Evolutionary conservation across 2,113 vertebrate species (phyloP).

Genomic region (Poecile atricapillus): DNA sequence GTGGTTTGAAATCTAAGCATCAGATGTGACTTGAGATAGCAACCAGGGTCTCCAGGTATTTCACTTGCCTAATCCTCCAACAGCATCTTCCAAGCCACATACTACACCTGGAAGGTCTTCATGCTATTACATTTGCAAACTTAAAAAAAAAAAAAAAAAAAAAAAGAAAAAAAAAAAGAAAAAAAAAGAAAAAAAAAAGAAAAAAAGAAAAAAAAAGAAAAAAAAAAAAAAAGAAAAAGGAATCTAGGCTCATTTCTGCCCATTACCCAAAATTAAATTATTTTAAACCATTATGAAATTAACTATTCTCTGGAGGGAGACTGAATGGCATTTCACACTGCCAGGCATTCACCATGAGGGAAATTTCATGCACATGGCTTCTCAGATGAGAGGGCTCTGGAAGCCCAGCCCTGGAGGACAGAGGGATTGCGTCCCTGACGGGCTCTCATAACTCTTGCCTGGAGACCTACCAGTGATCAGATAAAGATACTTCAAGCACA

Average conservation of each 20-base stretch:
- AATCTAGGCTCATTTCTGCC: neutral
- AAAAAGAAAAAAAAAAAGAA: neutral
- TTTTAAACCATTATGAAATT: neutral
- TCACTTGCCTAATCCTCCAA: neutral
- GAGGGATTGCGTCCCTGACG: neutral
- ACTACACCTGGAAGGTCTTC: neutral
- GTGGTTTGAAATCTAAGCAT: neutral
- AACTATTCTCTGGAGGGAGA: neutral
- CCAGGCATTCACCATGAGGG: neutral
- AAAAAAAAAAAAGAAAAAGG: neutral
- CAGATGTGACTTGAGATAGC: constrained; percentile 30
- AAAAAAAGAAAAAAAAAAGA: neutral
- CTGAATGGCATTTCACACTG: neutral
- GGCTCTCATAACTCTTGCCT: neutral
- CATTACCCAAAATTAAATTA: neutral
- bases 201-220: neutral
- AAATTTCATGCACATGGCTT: neutral
- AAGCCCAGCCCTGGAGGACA: neutral
- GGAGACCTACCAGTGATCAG: neutral
- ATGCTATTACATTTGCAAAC: neutral
- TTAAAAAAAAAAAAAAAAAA: neutral
- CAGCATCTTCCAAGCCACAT: neutral
- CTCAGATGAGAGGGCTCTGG: neutral
- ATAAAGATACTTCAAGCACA: neutral
- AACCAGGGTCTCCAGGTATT: neutral